Evolutionary conservation across 2,113 vertebrate species (phyloP).

Genomic region (Butorides virescens): DNA sequence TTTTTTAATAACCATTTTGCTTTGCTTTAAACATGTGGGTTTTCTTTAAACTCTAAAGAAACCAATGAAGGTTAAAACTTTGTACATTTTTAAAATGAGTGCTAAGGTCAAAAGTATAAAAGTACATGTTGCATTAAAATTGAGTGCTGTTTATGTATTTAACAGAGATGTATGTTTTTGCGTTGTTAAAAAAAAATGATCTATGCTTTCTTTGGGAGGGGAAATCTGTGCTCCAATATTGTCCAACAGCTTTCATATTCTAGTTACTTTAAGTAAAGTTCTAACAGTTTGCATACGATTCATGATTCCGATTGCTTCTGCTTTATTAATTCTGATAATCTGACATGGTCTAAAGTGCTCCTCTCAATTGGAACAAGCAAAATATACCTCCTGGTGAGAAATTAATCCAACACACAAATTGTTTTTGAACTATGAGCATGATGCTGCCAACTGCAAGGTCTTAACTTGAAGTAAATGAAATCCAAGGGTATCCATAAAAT

Average conservation of each 20-base stretch:
- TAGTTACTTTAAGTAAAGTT: constrained; percentile 68
- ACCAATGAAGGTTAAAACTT: background rate
- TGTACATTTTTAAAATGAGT: constrained; percentile 21
- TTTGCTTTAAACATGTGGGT: background rate
- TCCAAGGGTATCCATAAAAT: background rate
- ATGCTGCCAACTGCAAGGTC: background rate
- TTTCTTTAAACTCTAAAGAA: constrained; percentile 17
- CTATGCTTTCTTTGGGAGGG: background rate
- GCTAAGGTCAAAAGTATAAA: constrained; percentile 3
- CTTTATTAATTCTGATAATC: constrained; percentile 34
- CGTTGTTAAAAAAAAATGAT: constrained; percentile 25
- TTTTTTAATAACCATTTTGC: background rate
- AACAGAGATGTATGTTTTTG: constrained; percentile 29
- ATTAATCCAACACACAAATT: background rate
- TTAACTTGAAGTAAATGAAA: constrained; percentile 12
- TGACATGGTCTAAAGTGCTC: background rate
- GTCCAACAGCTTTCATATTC: constrained; percentile 59
- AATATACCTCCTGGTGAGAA: background rate
- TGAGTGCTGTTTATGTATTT: constrained; percentile 30
- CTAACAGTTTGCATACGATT: constrained; percentile 41
- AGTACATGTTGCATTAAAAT: background rate
- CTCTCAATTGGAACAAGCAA: background rate
- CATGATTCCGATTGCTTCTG: background rate
- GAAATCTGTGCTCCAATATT: constrained; percentile 14
- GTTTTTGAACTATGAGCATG: background rate